Evolutionary conservation across 2,113 vertebrate genomes (phyloP), one percentile per base, ranked within the genome.

Genomic region (Grammomys surdaster): DNA sequence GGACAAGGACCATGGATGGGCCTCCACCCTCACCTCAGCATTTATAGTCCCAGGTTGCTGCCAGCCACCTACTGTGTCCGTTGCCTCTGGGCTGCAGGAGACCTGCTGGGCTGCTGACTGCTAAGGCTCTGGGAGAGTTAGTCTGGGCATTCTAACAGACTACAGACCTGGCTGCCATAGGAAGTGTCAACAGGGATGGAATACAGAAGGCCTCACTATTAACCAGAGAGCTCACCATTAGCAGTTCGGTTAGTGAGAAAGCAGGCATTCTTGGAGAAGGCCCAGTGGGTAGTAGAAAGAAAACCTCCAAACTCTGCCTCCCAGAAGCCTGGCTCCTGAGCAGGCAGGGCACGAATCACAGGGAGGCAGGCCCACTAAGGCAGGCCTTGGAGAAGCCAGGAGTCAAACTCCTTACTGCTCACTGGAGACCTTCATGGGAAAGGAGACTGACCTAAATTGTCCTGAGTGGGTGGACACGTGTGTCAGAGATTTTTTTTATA

Each of bases 121-220:
- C 81, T 56, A n/a, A 75, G 73, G 75, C 48, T 76, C 54, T 82
- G 28, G 8, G 60, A n/a, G 20, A 33, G 7, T 46, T 56, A 67
- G 28, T 91, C 81, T 84, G 75, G 80, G 46, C 46, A 56, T 90
- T 92, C 93, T 70, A 60, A 92, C 33, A 93, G 63, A 90, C 92
- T 46, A 78, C 87, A 80, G 76, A 67, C 36, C 80, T 46, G 51
- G 28, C 78, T 4, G 33, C 40, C 56, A 70, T 80, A n/a, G 70
- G 28, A 94, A 88, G 80, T 63, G 54, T 75, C 78, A 65, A 43
- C 5, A 22, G 72, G 51, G 85, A 58, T 43, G 56, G 28, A 94
- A 58, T 46, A 60, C 9, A 70, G 88, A 87, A 82, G 91, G 73
- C 31, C 92, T 96, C 54, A 70, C 67, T 60, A 40, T 84, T 94